A percentile compares a stretch with the other conserved stretches of the same genome.
Conservation (phyloP, 2,797 vertebrate species). For the Onychomys torridus region DNA sequence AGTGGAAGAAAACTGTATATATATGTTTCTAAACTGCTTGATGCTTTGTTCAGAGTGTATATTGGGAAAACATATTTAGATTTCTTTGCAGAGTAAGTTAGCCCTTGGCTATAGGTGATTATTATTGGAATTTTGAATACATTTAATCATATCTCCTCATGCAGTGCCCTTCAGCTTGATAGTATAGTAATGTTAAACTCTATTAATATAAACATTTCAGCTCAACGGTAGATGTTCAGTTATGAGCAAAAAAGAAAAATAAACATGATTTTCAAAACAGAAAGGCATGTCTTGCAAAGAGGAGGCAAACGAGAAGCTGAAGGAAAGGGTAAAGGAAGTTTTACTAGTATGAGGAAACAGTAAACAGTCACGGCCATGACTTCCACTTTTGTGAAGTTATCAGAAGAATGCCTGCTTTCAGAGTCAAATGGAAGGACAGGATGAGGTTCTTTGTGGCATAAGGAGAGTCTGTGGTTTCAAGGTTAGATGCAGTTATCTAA, state of each 20-base stretch:
- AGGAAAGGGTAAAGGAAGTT: not conserved
- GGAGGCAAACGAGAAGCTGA: not conserved
- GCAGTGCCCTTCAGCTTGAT: not conserved
- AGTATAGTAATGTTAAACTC: not conserved
- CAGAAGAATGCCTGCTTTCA: not conserved
- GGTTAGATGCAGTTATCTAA: not conserved
- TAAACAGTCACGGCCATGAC: not conserved
- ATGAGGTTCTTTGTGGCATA: not conserved
- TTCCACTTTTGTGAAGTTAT: not conserved
- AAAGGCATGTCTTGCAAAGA: not conserved
- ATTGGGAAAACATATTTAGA: not conserved
- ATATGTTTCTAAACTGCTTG: not conserved
- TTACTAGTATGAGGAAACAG: not conserved
- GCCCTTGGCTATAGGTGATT: not conserved
- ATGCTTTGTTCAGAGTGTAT: not conserved
- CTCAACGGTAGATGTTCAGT: not conserved
- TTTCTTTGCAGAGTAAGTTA: not conserved
- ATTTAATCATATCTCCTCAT: not conserved
- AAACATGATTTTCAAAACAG: not conserved
- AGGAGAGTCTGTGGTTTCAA: constrained; percentile 17
- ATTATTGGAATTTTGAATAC: not conserved
- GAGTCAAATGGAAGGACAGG: not conserved
- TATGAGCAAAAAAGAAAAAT: not conserved
- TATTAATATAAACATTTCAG: constrained; percentile 32
- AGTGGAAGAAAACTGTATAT: not conserved